Base-by-base conservation (phyloP, 1,140 invertebrate species). In the Littorina saxatilis region DNA sequence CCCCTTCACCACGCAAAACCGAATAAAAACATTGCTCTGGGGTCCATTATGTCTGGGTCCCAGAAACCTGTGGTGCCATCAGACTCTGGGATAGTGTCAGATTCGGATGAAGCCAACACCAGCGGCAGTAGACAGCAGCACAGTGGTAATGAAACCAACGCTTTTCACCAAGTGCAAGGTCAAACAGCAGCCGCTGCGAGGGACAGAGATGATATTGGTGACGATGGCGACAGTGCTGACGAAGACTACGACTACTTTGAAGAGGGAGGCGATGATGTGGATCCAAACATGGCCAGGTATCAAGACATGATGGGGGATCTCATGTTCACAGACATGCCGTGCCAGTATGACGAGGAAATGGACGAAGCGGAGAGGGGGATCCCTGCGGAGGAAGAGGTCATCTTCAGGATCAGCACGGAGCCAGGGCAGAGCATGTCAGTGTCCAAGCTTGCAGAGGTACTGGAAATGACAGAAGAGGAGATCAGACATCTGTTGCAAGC, bases 381-480 rank as follows among this genome's bases (percentile, higher is more conserved):
- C 32, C 5, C 39, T 47, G 5, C 23, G 5, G 29, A 43, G 7
- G 58, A 40, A 13, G 27, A 39, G 0, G 55, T 78, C 37, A 55
- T 78, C 55, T 4, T 78, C 39, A 32, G 32, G 37, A 61, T 78
- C 29, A 78, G 37, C 1, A 1, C 11, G 32, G 58, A 43, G 23
- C 76, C 76, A 9, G 17, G 29, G 13, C 39, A 58, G 9, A 63
- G 55, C 0, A 15, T 27, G 15, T 37, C 52, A 0, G 17, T 20
- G 4, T 11, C 1, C n/a, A 23, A 43, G 37, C 39, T 78, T 4
- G 76, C 58, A 29, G 13, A 63, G 55, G 39, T 11, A 2, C 35
- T 78, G 37, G 20, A 66, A 17, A 61, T 23, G 55, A 66, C 76
- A 29, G 37, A 63, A 37, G 58, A 78, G 37, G 76, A 61, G 32